These are phyloP conservation scores for Euplagia quadripunctaria DNA, from an alignment of 2,888 invertebrate species.

Conservation along the genomic window DNA sequence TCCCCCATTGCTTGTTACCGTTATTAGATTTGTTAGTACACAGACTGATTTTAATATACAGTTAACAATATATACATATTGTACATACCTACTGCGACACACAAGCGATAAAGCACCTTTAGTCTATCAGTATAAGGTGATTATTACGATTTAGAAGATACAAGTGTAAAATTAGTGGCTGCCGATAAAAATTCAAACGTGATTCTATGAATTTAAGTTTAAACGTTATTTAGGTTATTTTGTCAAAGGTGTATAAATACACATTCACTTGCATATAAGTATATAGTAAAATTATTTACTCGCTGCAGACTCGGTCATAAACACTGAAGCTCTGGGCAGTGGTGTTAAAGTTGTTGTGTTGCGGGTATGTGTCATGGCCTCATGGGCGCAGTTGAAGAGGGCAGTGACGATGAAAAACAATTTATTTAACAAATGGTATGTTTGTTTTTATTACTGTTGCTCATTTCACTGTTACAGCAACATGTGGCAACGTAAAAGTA, in stretches of 20 bases:
- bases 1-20: constrained; percentile 76
- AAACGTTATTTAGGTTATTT: too few relatives aligned
- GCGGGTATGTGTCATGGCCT: too few relatives aligned
- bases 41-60: constrained; percentile 53
- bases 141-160: neutral
- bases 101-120: neutral
- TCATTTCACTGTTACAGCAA: too few relatives aligned
- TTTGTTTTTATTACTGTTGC: too few relatives aligned
- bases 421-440: too few relatives aligned
- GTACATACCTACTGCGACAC: neutral
- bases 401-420: too few relatives aligned
- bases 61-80: neutral
- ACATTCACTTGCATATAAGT: neutral
- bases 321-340: too few relatives aligned
- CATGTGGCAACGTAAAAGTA: too few relatives aligned
- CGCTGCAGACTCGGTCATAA: neutral
- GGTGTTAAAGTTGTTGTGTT: too few relatives aligned
- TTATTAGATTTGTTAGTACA: constrained; percentile 76
- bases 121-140: neutral
- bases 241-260: neutral
- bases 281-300: neutral
- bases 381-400: too few relatives aligned
- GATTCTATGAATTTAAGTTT: neutral
- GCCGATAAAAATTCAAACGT: too few relatives aligned
- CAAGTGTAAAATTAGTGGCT: neutral